Conservation (phyloP, 2,113 vertebrate genomes). For the Eulemur rufifrons region DNA sequence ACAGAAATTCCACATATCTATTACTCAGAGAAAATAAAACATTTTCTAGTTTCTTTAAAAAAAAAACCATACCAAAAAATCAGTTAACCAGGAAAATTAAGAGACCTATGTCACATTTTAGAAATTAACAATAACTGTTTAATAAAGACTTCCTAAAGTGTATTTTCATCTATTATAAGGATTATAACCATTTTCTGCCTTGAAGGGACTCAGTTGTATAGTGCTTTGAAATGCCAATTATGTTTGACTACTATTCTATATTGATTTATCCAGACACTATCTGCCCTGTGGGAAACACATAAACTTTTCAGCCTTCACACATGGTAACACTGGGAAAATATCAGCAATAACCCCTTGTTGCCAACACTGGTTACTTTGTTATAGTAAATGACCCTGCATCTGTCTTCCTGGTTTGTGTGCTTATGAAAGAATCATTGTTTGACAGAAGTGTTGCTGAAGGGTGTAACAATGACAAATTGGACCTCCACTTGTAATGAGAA, state of each 20-base stretch:
- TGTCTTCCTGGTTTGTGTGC: conserved; percentile 31
- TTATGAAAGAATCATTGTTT: conserved; percentile 42
- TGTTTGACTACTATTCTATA: conserved; percentile 66
- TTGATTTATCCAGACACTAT: conserved; percentile 78
- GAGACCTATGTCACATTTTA: conserved; percentile 8
- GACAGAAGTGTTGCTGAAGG: conserved; percentile 50
- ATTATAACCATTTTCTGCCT: conserved; percentile 20
- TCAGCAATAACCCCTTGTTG: conserved; percentile 58
- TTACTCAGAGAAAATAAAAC: conserved; percentile 34
- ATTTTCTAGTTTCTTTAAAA: conserved; percentile 53
- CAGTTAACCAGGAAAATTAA: conserved; percentile 12
- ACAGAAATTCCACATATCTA: conserved; percentile 1
- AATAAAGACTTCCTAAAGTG: conserved; percentile 39
- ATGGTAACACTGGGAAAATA: conserved; percentile 69
- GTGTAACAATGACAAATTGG: conserved; percentile 4
- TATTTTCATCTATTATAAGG: conserved; percentile 10
- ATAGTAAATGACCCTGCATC: conserved; percentile 60
- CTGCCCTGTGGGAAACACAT: conserved; percentile 77
- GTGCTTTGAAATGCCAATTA: conserved; percentile 51
- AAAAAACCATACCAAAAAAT: neutral
- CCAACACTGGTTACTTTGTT: conserved; percentile 62
- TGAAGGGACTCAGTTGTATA: conserved; percentile 22
- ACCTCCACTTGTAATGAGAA: conserved; percentile 44
- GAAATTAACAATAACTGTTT: conserved; percentile 19
- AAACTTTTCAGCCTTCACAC: conserved; percentile 78